Evolutionary conservation across 2,888 invertebrate species (phyloP).

Genomic region (Dilophus febrilis): DNA sequence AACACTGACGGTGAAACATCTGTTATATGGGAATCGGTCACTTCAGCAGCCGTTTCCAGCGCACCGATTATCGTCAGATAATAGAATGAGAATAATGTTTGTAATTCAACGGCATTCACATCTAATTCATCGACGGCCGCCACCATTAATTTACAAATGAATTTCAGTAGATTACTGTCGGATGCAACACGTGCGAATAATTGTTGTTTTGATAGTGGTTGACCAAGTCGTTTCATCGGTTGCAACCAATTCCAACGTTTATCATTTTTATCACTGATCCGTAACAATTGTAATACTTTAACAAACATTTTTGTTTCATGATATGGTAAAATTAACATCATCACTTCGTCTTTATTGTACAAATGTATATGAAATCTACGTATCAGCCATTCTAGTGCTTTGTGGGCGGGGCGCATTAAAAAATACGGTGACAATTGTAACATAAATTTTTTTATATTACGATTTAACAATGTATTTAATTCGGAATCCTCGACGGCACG

Average conservation of each 20-base stretch:
- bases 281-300: conserved; percentile 56
- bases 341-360: conserved; percentile 67
- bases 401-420: conserved; percentile 64
- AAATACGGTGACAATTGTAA: conserved; percentile 76
- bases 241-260: conserved; percentile 63
- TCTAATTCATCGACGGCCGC: conserved; percentile 41
- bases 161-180: conserved; percentile 42
- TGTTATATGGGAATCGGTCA: conserved; percentile 47
- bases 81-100: conserved; percentile 64
- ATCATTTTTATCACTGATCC: conserved; percentile 37
- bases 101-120: conserved; percentile 40
- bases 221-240: conserved; percentile 54
- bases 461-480: conserved; percentile 59
- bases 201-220: conserved; percentile 51
- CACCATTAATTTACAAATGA: conserved; percentile 40
- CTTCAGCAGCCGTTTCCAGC: conserved; percentile 36
- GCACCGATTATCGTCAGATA: conserved; percentile 57
- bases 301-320: conserved; percentile 86
- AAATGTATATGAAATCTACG: conserved; percentile 75
- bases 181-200: conserved; percentile 55
- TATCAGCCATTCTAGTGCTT: conserved; percentile 90
- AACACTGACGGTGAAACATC: conserved; percentile 53
- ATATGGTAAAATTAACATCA: conserved; percentile 74
- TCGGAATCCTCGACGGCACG: conserved; percentile 58
- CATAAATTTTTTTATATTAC: conserved; percentile 60